These are phyloP conservation scores for Linnaemya tessellans DNA, from an alignment of 2,888 invertebrate genomes.

Conservation along the genomic window DNA sequence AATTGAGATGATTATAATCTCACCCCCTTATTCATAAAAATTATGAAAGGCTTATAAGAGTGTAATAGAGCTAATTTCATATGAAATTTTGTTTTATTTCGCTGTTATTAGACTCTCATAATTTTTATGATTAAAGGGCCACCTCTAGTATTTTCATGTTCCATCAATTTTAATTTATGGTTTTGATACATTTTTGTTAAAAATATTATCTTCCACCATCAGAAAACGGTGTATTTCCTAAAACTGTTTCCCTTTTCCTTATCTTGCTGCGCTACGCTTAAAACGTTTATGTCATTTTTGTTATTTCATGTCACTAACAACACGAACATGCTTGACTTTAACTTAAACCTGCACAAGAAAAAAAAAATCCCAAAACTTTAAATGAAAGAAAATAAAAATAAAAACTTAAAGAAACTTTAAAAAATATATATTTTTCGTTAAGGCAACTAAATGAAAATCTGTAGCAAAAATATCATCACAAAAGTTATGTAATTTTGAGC, in stretches of 20 bases:
- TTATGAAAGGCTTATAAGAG: no score
- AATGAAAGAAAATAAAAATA: slow-evolving; percentile 11
- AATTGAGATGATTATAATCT: no score
- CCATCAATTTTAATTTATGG: no score
- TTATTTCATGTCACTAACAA: slow-evolving; percentile 65
- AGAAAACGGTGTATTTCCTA: slow-evolving; percentile 30
- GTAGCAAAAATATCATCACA: slow-evolving; percentile 7
- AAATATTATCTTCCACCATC: neutral
- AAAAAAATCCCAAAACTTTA: slow-evolving; percentile 27
- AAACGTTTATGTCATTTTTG: slow-evolving; percentile 69
- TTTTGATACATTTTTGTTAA: no score
- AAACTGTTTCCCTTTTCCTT: neutral
- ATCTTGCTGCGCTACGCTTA: slow-evolving; percentile 16
- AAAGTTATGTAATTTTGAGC: slow-evolving; percentile 38
- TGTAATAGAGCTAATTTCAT: no score
- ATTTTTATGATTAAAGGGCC: no score
- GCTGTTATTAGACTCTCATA: no score
- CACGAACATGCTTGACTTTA: slow-evolving; percentile 59
- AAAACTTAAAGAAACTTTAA: neutral
- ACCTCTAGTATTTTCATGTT: no score
- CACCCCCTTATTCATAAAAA: no score
- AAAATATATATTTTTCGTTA: slow-evolving; percentile 4
- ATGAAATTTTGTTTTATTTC: no score
- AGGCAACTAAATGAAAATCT: slow-evolving; percentile 49
- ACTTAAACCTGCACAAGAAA: slow-evolving; percentile 34